Base-by-base conservation (phyloP, 2,888 invertebrate genomes). In the Hofmannophila pseudospretella region DNA sequence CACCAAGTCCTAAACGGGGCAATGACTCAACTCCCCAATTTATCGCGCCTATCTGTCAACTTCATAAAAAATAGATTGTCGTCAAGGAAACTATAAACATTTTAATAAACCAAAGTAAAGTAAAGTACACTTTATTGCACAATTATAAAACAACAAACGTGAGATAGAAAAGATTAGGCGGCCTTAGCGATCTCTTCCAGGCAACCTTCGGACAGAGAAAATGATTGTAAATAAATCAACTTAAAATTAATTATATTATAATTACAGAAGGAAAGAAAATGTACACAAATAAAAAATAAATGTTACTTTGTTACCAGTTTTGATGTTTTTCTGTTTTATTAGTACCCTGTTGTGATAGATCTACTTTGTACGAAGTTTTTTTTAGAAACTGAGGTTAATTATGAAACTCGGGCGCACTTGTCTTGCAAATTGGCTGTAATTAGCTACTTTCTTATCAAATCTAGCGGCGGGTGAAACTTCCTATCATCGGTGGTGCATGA, bases 401-500 rank as follows among this genome's bases (percentile, higher is more conserved):
- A n/a, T n/a, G n/a, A n/a, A n/a, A n/a, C n/a, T n/a, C n/a, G n/a
- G n/a, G n/a, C 11, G 14, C 25, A 23, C 12, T 32, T 32, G 38
- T 38, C 39, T 40, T 38, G 40, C 29, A 38, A 54, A 54, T 47
- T 27, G 42, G 37, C 40, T 41, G 36, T 46, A 70, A 68, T 71
- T 64, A 67, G 30, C 51, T 32, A 53, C 67, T 74, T 68, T 71
- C 67, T 45, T 59, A 58, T 61, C 57, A 58, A 64, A 64, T 50
- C 48, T 47, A 51, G 47, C 58, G 67, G 68, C n/a, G 12, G 36
- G 40, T 34, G 32, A 73, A 72, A 73, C 46, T 58, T 44, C 45
- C 41, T 23, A 14, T 22, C 37, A 44, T 31, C 51, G 48, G 44
- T 49, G 51, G 54, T 60, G 70, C 70, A 69, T 69, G 59, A 70